A percentile compares a stretch with the other conserved stretches of the same genome.
phyloP scores from a whole-genome alignment of 2,888 invertebrate species.

The Morpho achilles region DNA sequence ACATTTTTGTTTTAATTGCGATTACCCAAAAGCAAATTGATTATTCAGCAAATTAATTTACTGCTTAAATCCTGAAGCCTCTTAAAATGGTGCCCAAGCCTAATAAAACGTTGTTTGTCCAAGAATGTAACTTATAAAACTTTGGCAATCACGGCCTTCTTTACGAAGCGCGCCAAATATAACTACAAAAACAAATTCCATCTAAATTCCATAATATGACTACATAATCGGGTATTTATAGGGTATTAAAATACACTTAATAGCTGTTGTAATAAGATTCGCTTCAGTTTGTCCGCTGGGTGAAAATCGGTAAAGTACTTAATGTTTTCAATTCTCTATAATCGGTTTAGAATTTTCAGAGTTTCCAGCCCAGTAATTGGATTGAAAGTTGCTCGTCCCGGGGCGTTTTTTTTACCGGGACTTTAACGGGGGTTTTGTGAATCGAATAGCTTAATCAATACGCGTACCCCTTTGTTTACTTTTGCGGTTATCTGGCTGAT shows the following conservation, averaged over 20 bases:
- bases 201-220: conserved; percentile 69
- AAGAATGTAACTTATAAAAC: conserved; percentile 63
- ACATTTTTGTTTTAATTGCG: too few species aligned
- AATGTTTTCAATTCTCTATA: conserved; percentile 79
- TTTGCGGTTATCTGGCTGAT: conserved; percentile 13
- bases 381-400: conserved; percentile 64
- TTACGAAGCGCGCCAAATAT: conserved; percentile 59
- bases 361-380: conserved; percentile 73
- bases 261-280: conserved; percentile 45
- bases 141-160: conserved; percentile 68
- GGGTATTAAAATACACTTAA: conserved; percentile 44
- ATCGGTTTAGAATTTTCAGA: conserved; percentile 78
- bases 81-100: conserved; percentile 48
- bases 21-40: too few species aligned
- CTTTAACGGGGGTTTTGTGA: conserved; percentile 47
- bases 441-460: conserved; percentile 34
- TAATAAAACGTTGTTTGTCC: conserved; percentile 53
- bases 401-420: conserved; percentile 56
- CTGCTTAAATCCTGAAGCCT: background rate
- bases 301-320: conserved; percentile 70
- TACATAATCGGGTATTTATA: conserved; percentile 48
- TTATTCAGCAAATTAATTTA: background rate
- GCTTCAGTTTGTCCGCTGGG: conserved; percentile 41
- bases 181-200: conserved; percentile 69
- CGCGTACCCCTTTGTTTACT: conserved; percentile 27